phyloP scores from a whole-genome alignment of 2,888 invertebrate genomes.

The Hanleya hanleyi region DNA sequence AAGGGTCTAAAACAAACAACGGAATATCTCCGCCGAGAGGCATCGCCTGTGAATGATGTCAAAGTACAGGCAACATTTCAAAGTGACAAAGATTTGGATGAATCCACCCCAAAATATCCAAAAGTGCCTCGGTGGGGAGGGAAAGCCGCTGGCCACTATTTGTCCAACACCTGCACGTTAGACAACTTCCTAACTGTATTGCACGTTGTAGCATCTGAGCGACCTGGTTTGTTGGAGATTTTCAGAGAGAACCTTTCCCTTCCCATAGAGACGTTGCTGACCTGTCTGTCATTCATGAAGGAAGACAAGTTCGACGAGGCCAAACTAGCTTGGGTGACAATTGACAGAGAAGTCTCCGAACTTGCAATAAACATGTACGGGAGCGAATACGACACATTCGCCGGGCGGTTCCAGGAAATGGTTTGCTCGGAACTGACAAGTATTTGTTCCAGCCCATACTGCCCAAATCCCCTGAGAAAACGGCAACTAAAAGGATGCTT shows the following conservation, averaged over 20 bases:
- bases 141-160: background rate
- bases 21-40: no score
- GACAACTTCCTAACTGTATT: constrained; percentile 3
- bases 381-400: background rate
- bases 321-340: background rate
- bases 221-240: background rate
- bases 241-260: background rate
- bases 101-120: no score
- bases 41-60: no score
- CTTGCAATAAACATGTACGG: background rate
- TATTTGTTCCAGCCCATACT: background rate
- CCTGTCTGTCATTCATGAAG: background rate
- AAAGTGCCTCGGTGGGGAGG: constrained; percentile 1
- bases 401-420: background rate
- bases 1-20: background rate
- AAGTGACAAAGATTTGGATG: no score
- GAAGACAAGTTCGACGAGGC: background rate
- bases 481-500: background rate
- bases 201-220: background rate
- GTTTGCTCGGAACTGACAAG: background rate
- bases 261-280: background rate
- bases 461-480: background rate
- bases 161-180: background rate
- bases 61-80: no score
- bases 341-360: background rate